Evolutionary conservation across 2,797 vertebrate genomes (phyloP), one percentile per base, ranked within the genome.

Genomic region (Naso thynnoides): DNA sequence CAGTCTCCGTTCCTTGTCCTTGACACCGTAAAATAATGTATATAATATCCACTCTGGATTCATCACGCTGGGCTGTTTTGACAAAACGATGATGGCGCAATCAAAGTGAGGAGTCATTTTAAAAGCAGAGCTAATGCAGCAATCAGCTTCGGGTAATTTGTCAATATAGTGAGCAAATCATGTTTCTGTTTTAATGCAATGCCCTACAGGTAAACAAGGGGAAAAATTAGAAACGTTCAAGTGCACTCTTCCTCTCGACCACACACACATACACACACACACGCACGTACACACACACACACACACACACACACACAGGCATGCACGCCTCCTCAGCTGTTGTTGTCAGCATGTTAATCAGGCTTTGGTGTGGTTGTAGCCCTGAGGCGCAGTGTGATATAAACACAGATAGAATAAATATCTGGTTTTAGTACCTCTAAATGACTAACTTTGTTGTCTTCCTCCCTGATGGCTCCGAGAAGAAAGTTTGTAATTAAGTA

Each of bases 321-420:
- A 81, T 66, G 80, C 19, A 82, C 70, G 71, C 70, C 52, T 83
- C 65, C 73, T 88, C 71, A 81, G 72, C 78, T 70, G 88, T 89
- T 91, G 82, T 89, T 90, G 86, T 89, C 79, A 82, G 86, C 90
- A 90, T 93, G 88, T 83, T 92, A 91, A 93, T 92, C 83, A 89
- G 87, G 79, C 87, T 85, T 80, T 78, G 83, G 72, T 85, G 59
- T 76, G 70, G 78, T 76, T 91, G 87, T 84, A 88, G 83, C 89
- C 91, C 86, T 47, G 76, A 88, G 92, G 92, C 80, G 0, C 61
- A 58, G 57, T 71, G 57, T 86, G 92, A 91, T 92, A 89, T 84
- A 92, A 93, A 92, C 89, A 92, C 87, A 86, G 84, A 89, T 90
- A 81, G 84, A 91, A 91, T 92, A 91, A 92, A 93, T 90, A 91